These are phyloP conservation scores for Actinia equina DNA, from an alignment of 64 coral and sea anemone genomes.

Conservation along the genomic window DNA sequence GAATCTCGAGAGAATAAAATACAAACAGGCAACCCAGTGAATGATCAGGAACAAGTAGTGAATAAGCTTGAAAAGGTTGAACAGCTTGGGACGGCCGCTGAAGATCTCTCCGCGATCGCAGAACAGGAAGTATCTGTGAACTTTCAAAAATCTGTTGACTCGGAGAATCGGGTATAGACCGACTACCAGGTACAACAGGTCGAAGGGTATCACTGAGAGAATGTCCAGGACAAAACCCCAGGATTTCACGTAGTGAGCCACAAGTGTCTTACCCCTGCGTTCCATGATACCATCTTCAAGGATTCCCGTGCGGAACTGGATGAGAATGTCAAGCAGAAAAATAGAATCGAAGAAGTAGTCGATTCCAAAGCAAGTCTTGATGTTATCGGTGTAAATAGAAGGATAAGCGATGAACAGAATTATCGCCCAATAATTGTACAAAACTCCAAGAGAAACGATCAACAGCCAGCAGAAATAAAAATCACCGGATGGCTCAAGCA, in stretches of 20 bases:
- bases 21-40: constrained; percentile 94
- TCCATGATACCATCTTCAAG: constrained; percentile 78
- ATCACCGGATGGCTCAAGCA: constrained; percentile 75
- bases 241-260: constrained; percentile 49
- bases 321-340: constrained; percentile 73
- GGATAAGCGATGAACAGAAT: constrained; percentile 67
- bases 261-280: constrained; percentile 26
- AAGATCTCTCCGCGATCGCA: constrained; percentile 88
- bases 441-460: constrained; percentile 62
- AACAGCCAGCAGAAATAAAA: constrained; percentile 80
- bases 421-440: constrained; percentile 90
- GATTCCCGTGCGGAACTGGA: constrained; percentile 81
- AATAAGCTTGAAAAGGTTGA: constrained; percentile 84
- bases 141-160: constrained; percentile 70
- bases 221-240: constrained; percentile 71
- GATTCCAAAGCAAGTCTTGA: constrained; percentile 38
- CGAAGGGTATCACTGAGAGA: constrained; percentile 55
- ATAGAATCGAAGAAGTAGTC: constrained; percentile 79
- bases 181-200: constrained; percentile 63
- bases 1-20: constrained; percentile 72
- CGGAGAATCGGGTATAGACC: constrained; percentile 77
- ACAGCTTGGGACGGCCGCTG: constrained; percentile 90
- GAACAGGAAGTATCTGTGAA: constrained; percentile 76
- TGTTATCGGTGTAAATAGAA: constrained; percentile 1
- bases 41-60: constrained; percentile 89